A percentile compares a stretch with the other conserved stretches of the same genome.
These are phyloP conservation scores for Pygathrix nemaeus DNA, from an alignment of 2,113 vertebrate genomes.

Conservation along the genomic window DNA sequence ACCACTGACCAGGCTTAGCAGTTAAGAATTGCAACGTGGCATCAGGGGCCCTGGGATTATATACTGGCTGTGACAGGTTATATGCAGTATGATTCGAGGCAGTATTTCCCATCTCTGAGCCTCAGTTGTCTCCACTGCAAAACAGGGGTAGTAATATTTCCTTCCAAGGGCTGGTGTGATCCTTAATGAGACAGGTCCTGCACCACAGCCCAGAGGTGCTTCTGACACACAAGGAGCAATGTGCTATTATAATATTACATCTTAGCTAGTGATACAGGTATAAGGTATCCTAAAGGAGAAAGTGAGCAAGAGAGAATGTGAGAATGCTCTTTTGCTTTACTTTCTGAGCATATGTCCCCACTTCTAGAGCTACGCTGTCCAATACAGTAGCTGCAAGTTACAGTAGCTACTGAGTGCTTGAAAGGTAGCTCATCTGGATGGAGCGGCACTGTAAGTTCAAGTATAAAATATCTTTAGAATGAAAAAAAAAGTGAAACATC, in stretches of 20 bases:
- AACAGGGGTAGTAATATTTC: background rate
- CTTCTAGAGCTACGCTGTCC: background rate
- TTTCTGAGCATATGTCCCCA: background rate
- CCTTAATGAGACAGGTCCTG: background rate
- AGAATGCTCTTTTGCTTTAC: background rate
- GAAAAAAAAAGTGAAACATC: background rate
- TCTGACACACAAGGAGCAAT: background rate
- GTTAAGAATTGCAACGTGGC: background rate
- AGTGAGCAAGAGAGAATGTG: background rate
- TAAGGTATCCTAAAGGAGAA: fast-evolving
- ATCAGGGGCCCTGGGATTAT: background rate
- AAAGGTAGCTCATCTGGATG: fast-evolving
- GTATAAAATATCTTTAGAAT: background rate
- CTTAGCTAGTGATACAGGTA: background rate
- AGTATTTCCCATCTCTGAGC: background rate
- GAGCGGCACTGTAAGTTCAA: fast-evolving
- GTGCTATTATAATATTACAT: background rate
- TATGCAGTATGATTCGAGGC: background rate
- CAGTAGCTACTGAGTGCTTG: fast-evolving
- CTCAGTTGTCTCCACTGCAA: background rate
- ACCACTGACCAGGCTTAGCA: too few relatives aligned
- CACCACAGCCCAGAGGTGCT: background rate
- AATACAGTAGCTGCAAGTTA: fast-evolving
- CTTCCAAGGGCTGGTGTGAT: too few relatives aligned
- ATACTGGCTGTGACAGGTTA: background rate